A percentile compares a stretch with the other conserved stretches of the same genome.
These are phyloP conservation scores for Drosophila prosaltans DNA, from an alignment of 1,140 invertebrate genomes.

Conservation along the genomic window DNA sequence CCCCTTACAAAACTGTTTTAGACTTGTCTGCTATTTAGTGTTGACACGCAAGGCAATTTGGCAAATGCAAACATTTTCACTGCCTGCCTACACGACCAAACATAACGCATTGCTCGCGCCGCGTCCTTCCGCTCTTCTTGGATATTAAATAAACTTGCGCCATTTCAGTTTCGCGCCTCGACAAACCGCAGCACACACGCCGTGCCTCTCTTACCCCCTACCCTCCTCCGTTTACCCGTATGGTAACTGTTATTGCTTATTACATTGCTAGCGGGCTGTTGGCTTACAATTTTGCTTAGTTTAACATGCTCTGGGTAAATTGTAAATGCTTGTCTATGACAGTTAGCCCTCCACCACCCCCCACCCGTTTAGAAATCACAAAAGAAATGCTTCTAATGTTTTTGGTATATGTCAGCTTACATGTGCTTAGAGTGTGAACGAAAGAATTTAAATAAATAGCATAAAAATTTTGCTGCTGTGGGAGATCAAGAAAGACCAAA, in stretches of 20 bases:
- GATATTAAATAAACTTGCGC: conserved; percentile 78
- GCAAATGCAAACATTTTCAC: conserved; percentile 74
- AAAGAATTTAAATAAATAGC: conserved; percentile 77
- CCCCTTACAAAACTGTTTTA: conserved; percentile 44
- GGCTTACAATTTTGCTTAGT: conserved; percentile 43
- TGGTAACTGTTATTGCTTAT: conserved; percentile 72
- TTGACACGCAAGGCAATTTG: conserved; percentile 81
- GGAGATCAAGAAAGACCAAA: neutral
- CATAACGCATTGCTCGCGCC: conserved; percentile 59
- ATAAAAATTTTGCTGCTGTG: conserved; percentile 48
- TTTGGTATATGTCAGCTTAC: conserved; percentile 44
- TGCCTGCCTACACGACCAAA: conserved; percentile 44
- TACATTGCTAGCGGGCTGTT: conserved; percentile 42
- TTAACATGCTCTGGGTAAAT: conserved; percentile 56
- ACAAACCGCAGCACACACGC: conserved; percentile 43
- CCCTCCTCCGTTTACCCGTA: neutral
- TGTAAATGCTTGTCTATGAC: conserved; percentile 46
- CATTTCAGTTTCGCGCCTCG: conserved; percentile 75
- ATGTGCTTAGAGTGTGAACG: conserved; percentile 41
- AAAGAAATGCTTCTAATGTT: conserved; percentile 59
- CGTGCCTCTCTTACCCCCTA: neutral
- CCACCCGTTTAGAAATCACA: conserved; percentile 44
- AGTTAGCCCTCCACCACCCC: conserved; percentile 9
- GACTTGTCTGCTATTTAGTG: conserved; percentile 79
- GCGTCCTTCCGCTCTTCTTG: conserved; percentile 12